Evolutionary conservation across 2,888 invertebrate species (phyloP), one percentile per base, ranked within the genome.

Genomic region (Seladonia tumulorum): DNA sequence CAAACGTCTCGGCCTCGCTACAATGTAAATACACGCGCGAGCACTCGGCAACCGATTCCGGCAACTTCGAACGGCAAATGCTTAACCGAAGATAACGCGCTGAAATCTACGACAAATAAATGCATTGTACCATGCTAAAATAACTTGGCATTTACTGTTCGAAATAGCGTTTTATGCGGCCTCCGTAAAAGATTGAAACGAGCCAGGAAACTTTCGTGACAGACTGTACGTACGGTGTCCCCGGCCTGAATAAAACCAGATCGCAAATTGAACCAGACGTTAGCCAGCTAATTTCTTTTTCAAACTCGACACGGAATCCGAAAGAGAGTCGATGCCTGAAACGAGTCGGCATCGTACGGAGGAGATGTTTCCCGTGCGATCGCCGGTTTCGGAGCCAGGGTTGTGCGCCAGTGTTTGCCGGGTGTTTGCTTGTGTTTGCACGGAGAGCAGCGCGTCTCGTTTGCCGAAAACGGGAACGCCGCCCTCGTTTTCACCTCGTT

Each of bases 401-500:
- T 53, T 53, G 53, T 53, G 53, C 2, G 53, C 53, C 53, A 53
- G 53, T 53, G 53, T 53, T 53, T 53, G 53, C 53, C 8, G 22
- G 53, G 22, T 53, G 53, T 53, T 25, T 60, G 25, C 60, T 25
- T 5, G 60, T 60, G 25, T 25, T 14, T 25, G 14, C 25, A 14
- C 25, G 14, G 25, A 60, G 60, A 60, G 60, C 25, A 14, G 25
- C 14, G 45, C 29, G 29, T 29, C 29, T 63, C 76, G 63, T 16
- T 47, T 22, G 35, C 76, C 60, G 82, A 71, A 77, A 83, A 83
- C 74, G 57, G 73, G 66, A 49, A 16, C 74, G 70, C 25, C 60
- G 82, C 75, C 60, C 82, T 63, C 63, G 75, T 83, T 83, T 81
- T 75, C 82, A 57, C 83, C 66, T 83, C 47, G 60, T 83, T n/a